These are phyloP conservation scores for Nyctereutes procyonoides DNA, from an alignment of 2,113 vertebrate genomes.

Conservation along the genomic window DNA sequence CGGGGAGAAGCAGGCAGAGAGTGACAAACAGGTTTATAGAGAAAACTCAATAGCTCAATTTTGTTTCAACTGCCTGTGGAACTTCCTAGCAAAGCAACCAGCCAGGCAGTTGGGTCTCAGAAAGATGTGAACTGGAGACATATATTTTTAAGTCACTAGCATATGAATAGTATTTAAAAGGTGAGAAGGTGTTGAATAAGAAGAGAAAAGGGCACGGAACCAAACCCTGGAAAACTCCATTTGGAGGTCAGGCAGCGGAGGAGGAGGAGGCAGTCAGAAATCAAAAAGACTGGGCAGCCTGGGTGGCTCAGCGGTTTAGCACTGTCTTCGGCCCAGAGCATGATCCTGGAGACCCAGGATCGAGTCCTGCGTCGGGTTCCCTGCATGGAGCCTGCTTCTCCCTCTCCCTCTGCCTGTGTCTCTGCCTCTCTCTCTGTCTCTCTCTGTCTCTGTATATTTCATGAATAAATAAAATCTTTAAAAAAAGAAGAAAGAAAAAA, in stretches of 20 bases:
- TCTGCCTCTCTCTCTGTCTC: too few relatives aligned
- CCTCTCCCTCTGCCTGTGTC: too few relatives aligned
- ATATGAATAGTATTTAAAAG: not conserved
- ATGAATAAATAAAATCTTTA: too few relatives aligned
- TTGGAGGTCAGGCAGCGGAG: not conserved
- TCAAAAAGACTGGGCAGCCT: not conserved
- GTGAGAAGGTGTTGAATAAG: not conserved
- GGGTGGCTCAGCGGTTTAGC: too few relatives aligned
- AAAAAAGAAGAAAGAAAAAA: too few relatives aligned
- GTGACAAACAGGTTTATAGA: not conserved
- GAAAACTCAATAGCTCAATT: not conserved
- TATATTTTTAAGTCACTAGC: not conserved
- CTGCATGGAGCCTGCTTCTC: too few relatives aligned
- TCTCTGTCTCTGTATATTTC: too few relatives aligned
- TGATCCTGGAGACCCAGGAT: too few relatives aligned
- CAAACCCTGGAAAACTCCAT: not conserved
- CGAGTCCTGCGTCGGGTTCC: too few relatives aligned
- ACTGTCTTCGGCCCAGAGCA: too few relatives aligned
- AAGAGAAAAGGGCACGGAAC: not conserved
- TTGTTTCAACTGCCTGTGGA: not conserved
- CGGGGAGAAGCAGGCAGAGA: not conserved
- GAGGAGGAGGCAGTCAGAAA: not conserved
- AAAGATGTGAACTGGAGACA: not conserved
- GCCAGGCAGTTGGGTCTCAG: not conserved
- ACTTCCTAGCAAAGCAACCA: not conserved